Conservation (phyloP, 2,888 invertebrate genomes). For the Chelonus formosanus region DNA sequence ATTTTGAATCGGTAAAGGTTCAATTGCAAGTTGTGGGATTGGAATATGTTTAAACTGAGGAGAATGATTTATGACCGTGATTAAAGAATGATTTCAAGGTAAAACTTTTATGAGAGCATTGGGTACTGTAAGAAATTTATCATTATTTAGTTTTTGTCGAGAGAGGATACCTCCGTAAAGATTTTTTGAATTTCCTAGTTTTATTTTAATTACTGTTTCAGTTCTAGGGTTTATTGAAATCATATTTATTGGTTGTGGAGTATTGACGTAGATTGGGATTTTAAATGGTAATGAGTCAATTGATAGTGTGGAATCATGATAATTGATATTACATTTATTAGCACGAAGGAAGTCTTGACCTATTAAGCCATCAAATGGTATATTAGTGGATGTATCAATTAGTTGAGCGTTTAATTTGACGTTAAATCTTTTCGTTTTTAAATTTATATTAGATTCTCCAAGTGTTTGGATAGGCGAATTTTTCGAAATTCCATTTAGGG, state of each 20-base stretch:
- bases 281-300: conserved; percentile 5
- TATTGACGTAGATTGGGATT: conserved; percentile 11
- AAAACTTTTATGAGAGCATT: conserved; percentile 20
- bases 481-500: conserved; percentile 3
- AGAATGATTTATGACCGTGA: conserved; percentile 21
- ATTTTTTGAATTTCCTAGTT: conserved; percentile 11
- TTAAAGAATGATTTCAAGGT: conserved; percentile 19
- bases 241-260: conserved; percentile 5
- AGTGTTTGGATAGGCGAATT: conserved; percentile 22
- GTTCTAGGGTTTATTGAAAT: conserved; percentile 2
- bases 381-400: conserved; percentile 10
- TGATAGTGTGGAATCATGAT: not conserved
- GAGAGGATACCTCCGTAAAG: conserved; percentile 15
- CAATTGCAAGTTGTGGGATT: no score
- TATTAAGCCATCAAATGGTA: conserved; percentile 18
- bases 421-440: conserved; percentile 12
- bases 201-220: conserved; percentile 13
- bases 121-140: conserved; percentile 13
- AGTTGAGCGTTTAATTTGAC: conserved; percentile 13
- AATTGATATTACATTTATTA: conserved; percentile 4
- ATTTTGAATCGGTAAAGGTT: no score
- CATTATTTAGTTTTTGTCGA: conserved; percentile 1
- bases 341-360: conserved; percentile 14
- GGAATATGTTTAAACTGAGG: conserved; percentile 5
- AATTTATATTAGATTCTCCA: conserved; percentile 21